A percentile compares a stretch with the other conserved stretches of the same genome.
Conservation (phyloP, 1,140 invertebrate species). For the Drusus annulatus region DNA sequence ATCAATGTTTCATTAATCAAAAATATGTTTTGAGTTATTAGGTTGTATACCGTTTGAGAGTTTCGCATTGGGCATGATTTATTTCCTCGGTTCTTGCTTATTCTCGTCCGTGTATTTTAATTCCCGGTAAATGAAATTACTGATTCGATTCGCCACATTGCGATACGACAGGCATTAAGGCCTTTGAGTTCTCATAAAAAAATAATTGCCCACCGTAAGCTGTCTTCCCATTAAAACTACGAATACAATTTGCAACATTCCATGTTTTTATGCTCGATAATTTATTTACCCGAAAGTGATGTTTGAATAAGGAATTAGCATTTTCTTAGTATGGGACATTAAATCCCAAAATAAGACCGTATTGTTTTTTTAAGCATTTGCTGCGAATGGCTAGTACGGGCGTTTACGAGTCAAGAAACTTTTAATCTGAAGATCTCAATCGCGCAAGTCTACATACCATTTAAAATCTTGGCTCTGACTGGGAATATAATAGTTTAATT, state of each 20-base stretch:
- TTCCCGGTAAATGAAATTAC: too few species aligned
- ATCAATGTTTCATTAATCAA: too few species aligned
- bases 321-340: conserved; percentile 26
- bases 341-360: conserved; percentile 24
- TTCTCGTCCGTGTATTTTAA: too few species aligned
- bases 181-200: not conserved
- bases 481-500: not conserved
- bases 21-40: too few species aligned
- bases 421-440: conserved; percentile 20
- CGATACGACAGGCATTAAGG: too few species aligned
- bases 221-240: too few species aligned
- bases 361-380: conserved; percentile 8
- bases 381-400: not conserved
- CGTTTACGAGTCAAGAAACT: conserved; percentile 26
- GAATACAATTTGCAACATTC: not conserved
- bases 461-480: not conserved
- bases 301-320: not conserved
- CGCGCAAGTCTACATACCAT: conserved; percentile 5
- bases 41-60: too few species aligned
- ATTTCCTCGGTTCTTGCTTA: too few species aligned
- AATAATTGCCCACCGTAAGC: conserved; percentile 6
- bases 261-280: not conserved
- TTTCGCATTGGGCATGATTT: too few species aligned
- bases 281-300: conserved; percentile 14
- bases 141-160: too few species aligned